Percentiles rank a stretch among this genome's conserved stretches.
phyloP scores from a whole-genome alignment of 2,113 vertebrate species.

The Kryptolebias marmoratus region DNA sequence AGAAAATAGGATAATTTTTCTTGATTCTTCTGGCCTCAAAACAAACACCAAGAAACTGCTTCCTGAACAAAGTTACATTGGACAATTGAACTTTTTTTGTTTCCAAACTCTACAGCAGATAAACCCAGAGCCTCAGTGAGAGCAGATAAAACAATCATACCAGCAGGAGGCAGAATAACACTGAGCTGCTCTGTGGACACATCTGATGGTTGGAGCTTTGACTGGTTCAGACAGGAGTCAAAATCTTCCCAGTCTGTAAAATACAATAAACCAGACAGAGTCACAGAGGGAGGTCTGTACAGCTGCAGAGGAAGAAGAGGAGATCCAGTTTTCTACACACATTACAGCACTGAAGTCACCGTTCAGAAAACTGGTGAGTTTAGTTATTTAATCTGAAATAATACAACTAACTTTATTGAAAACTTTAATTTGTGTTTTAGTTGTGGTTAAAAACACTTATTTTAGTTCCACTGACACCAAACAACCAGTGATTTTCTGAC shows the following conservation, averaged over 20 bases:
- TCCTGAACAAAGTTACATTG: too few relatives aligned
- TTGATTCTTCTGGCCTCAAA: too few relatives aligned
- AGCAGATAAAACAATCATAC: neutral
- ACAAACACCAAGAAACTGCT: too few relatives aligned
- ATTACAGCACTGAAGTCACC: neutral
- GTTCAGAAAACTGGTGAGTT: slow-evolving; percentile 19
- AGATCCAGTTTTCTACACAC: slow-evolving; percentile 1
- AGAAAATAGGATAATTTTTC: too few relatives aligned
- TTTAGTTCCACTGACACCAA: too few relatives aligned
- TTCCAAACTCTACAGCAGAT: neutral
- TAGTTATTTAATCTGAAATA: accelerated
- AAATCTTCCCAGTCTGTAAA: neutral
- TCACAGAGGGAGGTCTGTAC: slow-evolving; percentile 25
- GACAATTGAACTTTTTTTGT: too few relatives aligned
- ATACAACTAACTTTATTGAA: neutral
- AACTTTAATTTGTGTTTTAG: too few relatives aligned
- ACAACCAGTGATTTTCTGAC: too few relatives aligned
- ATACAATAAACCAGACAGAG: neutral
- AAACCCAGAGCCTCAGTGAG: neutral
- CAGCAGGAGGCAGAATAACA: neutral
- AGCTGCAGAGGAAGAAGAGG: slow-evolving; percentile 23
- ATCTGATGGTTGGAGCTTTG: slow-evolving; percentile 7
- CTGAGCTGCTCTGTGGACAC: slow-evolving; percentile 16
- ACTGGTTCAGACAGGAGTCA: slow-evolving; percentile 12
- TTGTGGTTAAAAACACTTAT: too few relatives aligned